Conservation (phyloP, 1,140 invertebrate genomes). For the Hesperophylax magnus region DNA sequence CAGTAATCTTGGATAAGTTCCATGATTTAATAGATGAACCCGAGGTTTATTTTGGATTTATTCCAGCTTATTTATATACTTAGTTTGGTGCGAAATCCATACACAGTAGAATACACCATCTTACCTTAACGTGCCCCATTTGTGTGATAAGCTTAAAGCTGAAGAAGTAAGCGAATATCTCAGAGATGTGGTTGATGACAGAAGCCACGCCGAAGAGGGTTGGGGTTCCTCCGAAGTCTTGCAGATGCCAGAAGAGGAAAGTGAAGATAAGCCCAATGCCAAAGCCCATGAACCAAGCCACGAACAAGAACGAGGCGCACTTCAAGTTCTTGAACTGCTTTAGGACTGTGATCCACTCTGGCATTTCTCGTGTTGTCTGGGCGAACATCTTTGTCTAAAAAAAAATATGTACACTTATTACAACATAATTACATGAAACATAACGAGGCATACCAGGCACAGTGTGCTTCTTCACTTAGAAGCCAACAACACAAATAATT, state of each 20-base stretch:
- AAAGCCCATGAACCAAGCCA: constrained; percentile 99
- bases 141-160: constrained; percentile 95
- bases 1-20: too few species aligned
- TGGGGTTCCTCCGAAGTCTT: constrained; percentile 96
- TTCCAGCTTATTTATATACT: too few species aligned
- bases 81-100: too few species aligned
- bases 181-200: constrained; percentile 98
- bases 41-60: too few species aligned
- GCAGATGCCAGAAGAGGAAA: constrained; percentile 99
- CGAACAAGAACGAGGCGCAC: constrained; percentile 94
- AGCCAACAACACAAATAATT: too few species aligned
- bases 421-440: too few species aligned
- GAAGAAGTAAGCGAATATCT: constrained; percentile 99
- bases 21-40: too few species aligned
- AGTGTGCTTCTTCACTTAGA: too few species aligned
- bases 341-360: constrained; percentile 93
- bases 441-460: too few species aligned
- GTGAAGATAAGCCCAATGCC: constrained; percentile 99
- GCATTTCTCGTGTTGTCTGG: constrained; percentile 91
- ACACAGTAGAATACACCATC: neutral
- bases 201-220: constrained; percentile 98
- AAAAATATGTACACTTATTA: too few species aligned
- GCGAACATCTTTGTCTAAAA: constrained; percentile 92
- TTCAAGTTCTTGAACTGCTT: constrained; percentile 93
- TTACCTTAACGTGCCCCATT: constrained; percentile 93